A percentile compares a stretch with the other conserved stretches of the same genome.
These are phyloP conservation scores for Euzetes globulus DNA, from an alignment of 2,888 invertebrate genomes.

Conservation along the genomic window DNA sequence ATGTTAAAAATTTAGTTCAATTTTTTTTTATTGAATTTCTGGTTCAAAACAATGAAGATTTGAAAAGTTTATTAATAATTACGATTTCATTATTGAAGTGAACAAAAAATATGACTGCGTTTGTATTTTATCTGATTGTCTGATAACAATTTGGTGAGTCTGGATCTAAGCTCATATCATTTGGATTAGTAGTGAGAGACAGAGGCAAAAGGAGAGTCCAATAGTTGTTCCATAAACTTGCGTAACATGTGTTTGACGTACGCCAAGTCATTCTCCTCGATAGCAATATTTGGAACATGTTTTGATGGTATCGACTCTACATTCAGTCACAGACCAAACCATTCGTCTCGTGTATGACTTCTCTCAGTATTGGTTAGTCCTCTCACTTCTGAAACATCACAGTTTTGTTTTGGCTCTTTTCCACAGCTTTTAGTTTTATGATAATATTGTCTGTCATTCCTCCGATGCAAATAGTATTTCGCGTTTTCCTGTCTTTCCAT, in stretches of 20 bases:
- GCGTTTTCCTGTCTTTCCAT: not conserved
- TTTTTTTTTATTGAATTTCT: no score
- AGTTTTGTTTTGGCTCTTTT: not conserved
- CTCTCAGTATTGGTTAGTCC: no score
- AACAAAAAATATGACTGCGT: no score
- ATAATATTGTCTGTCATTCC: not conserved
- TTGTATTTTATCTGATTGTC: no score
- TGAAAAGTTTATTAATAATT: no score
- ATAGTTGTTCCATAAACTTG: conserved; percentile 14
- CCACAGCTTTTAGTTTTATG: not conserved
- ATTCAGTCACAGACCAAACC: not conserved
- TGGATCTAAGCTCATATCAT: no score
- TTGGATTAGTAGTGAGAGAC: not conserved
- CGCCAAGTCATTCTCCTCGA: conserved; percentile 19
- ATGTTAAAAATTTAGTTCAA: no score
- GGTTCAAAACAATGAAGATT: no score
- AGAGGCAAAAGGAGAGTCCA: not conserved
- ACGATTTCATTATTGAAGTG: no score
- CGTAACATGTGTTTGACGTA: conserved; percentile 17
- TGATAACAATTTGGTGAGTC: no score
- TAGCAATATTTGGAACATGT: conserved; percentile 24
- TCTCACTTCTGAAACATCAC: not conserved
- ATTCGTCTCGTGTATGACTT: not conserved
- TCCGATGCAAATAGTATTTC: not conserved
- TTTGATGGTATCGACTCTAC: not conserved